Percentiles rank a stretch among this genome's conserved stretches.
Conservation (phyloP, 2,113 vertebrate species). For the Dicentrarchus labrax region DNA sequence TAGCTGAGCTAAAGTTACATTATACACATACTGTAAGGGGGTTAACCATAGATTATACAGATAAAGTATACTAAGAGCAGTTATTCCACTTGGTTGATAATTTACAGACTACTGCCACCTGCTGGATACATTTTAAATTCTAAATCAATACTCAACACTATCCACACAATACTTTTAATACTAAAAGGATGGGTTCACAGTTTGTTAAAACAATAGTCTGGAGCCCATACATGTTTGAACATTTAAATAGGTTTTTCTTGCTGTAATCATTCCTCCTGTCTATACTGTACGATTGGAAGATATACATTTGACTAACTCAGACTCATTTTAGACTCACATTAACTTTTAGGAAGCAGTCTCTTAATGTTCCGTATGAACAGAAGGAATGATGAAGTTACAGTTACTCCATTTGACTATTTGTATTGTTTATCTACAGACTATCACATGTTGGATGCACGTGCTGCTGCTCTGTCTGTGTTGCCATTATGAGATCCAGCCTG, state of each 20-base stretch:
- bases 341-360: background rate
- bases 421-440: slow-evolving; percentile 68
- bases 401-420: slow-evolving; percentile 3
- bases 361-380: background rate
- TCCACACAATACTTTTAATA: too few species aligned
- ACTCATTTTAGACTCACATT: background rate
- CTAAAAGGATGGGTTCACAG: background rate
- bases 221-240: too few species aligned
- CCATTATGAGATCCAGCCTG: slow-evolving; percentile 44
- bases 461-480: slow-evolving; percentile 52
- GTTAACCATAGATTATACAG: background rate
- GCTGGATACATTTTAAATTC: slow-evolving; percentile 39
- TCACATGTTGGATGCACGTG: slow-evolving; percentile 57
- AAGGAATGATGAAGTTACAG: background rate
- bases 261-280: background rate
- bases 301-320: background rate
- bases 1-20: background rate
- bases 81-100: background rate
- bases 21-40: background rate
- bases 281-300: background rate
- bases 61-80: background rate
- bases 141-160: too few species aligned
- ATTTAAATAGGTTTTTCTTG: background rate
- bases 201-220: background rate
- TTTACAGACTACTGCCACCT: slow-evolving; percentile 50